phyloP scores from a whole-genome alignment of 2,888 invertebrate genomes.

The Ptilodon capucinus region DNA sequence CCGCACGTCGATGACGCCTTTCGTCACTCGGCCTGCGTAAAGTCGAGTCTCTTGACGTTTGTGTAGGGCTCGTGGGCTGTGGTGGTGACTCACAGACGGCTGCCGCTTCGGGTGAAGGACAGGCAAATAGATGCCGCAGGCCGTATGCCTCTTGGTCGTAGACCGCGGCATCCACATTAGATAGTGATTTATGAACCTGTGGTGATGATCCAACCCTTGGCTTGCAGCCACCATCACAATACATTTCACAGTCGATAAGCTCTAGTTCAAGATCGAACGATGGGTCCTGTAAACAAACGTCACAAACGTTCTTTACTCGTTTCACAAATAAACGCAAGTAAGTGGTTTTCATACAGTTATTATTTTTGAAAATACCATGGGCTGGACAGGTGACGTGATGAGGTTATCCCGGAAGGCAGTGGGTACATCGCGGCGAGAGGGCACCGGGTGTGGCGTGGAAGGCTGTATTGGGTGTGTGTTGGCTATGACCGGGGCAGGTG shows the following conservation, averaged over 20 bases:
- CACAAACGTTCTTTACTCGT: neutral
- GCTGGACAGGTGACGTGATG: slow-evolving; percentile 61
- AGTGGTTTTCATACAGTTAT: neutral
- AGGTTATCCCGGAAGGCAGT: slow-evolving; percentile 62
- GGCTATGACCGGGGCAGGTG: slow-evolving; percentile 17
- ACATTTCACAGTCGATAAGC: slow-evolving; percentile 69
- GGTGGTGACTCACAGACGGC: slow-evolving; percentile 86
- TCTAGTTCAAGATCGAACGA: slow-evolving; percentile 66
- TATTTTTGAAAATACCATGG: slow-evolving; percentile 36
- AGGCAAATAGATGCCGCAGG: slow-evolving; percentile 52
- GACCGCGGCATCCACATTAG: slow-evolving; percentile 50
- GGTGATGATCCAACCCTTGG: slow-evolving; percentile 67
- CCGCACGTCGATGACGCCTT: slow-evolving; percentile 73
- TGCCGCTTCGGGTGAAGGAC: slow-evolving; percentile 51
- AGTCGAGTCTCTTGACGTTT: slow-evolving; percentile 87
- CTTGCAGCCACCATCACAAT: slow-evolving; percentile 66
- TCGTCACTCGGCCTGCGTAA: slow-evolving; percentile 84
- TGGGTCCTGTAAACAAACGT: slow-evolving; percentile 49
- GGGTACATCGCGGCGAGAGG: slow-evolving; percentile 31
- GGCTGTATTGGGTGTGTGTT: slow-evolving; percentile 22
- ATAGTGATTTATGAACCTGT: slow-evolving; percentile 51
- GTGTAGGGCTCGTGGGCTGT: slow-evolving; percentile 91
- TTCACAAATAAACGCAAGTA: neutral
- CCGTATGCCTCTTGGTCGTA: slow-evolving; percentile 62
- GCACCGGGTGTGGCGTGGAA: slow-evolving; percentile 39